Evolutionary conservation across 92 coral and sea anemone species (phyloP).

Genomic region (Umimayanthus chanpuru): DNA sequence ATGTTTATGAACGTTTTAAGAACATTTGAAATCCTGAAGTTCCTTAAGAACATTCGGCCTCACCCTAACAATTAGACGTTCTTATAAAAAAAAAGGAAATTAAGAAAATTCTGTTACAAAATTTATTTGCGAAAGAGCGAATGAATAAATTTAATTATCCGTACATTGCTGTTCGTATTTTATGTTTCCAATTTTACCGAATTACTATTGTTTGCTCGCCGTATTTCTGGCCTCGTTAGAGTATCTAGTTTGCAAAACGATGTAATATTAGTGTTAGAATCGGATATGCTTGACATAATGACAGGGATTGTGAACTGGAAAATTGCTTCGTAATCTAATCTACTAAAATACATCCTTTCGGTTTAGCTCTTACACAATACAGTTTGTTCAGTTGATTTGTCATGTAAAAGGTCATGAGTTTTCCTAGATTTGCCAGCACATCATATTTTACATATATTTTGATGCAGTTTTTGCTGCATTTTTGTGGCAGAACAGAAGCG

Average conservation of each 20-base stretch:
- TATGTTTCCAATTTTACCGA: slow-evolving; percentile 3
- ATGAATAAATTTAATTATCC: not conserved
- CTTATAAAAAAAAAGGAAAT: too few relatives aligned
- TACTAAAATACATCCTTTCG: not conserved
- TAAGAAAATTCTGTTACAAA: too few relatives aligned
- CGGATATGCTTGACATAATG: not conserved
- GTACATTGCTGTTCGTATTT: not conserved
- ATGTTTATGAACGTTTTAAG: too few relatives aligned
- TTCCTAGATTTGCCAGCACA: not conserved
- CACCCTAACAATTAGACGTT: too few relatives aligned
- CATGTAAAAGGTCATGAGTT: not conserved
- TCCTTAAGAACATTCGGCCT: too few relatives aligned
- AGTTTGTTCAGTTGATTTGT: not conserved
- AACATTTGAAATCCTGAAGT: too few relatives aligned
- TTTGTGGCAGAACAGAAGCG: not conserved
- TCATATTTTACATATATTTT: not conserved
- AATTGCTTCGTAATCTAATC: not conserved
- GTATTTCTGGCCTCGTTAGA: slow-evolving; percentile 4
- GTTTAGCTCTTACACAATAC: not conserved
- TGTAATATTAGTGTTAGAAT: not conserved
- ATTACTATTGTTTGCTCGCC: not conserved
- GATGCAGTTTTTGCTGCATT: not conserved
- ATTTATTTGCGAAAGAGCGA: too few relatives aligned
- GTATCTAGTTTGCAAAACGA: not conserved
- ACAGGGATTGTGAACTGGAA: not conserved